Evolutionary conservation across 2,113 vertebrate genomes (phyloP).

Genomic region (Cephalophus harveyi): DNA sequence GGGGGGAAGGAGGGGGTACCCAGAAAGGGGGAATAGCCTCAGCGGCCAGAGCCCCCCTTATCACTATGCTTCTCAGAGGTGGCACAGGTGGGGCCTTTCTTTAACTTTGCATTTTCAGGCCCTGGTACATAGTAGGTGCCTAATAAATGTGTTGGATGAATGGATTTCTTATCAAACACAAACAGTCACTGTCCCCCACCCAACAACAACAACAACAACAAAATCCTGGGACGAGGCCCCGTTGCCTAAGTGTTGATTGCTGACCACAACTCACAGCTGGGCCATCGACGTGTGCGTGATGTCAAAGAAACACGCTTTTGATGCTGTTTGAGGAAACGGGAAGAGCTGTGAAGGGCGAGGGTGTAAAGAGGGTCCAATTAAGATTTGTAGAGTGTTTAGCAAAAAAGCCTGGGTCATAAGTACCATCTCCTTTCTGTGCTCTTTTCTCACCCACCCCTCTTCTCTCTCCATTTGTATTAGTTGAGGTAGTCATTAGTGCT

Average conservation of each 20-base stretch:
- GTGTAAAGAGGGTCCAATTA: background rate
- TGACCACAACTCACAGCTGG: background rate
- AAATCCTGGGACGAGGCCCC: background rate
- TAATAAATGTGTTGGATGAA: background rate
- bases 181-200: background rate
- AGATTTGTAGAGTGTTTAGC: background rate
- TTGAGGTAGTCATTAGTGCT: background rate
- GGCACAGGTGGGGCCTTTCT: background rate
- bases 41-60: background rate
- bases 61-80: background rate
- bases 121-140: background rate
- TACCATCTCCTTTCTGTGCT: background rate
- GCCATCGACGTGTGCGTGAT: background rate
- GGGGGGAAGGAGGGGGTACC: background rate
- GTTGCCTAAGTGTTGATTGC: background rate
- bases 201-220: background rate
- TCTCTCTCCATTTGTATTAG: background rate
- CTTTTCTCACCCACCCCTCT: background rate
- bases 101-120: background rate
- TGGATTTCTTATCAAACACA: background rate
- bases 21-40: background rate
- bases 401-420: background rate
- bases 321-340: background rate
- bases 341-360: background rate
- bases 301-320: background rate